Evolutionary conservation across 2,888 invertebrate species (phyloP).

Genomic region (Philonicus albiceps): DNA sequence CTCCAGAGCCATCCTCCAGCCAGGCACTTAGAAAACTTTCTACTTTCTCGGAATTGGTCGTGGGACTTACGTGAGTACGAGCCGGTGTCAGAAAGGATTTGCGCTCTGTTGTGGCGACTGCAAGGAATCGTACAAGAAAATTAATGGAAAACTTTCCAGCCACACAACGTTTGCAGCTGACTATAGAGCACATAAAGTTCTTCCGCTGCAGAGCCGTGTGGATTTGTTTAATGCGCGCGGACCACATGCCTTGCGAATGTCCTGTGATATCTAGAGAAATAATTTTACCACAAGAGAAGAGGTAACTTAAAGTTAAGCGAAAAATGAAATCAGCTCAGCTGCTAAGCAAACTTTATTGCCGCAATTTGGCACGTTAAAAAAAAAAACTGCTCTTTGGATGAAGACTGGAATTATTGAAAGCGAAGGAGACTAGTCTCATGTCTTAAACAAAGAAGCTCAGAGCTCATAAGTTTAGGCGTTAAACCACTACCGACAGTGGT

Average conservation of each 20-base stretch:
- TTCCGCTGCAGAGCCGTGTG: not conserved
- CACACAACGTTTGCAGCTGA: not conserved
- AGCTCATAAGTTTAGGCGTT: not conserved
- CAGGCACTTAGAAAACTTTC: not conserved
- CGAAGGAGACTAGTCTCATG: not conserved
- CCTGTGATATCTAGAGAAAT: not conserved
- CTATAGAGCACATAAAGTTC: not conserved
- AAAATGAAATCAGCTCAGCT: not conserved
- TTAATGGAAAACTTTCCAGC: constrained; percentile 19
- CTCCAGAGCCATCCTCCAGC: not conserved
- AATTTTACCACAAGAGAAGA: not conserved
- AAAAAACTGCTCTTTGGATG: not conserved
- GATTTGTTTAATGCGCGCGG: not conserved
- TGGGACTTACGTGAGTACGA: constrained; percentile 2
- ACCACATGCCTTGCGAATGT: not conserved
- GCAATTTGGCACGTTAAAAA: not conserved
- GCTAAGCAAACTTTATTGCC: not conserved
- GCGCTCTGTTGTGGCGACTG: constrained; percentile 14
- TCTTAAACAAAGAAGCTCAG: not conserved
- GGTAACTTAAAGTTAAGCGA: not conserved
- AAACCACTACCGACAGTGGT: not conserved
- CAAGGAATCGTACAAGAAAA: not conserved
- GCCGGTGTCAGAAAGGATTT: constrained; percentile 18
- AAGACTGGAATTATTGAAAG: not conserved
- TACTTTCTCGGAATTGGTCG: not conserved